Evolutionary conservation across 2,797 vertebrate genomes (phyloP), one percentile per base, ranked within the genome.

Genomic region (Dendrocincla fuliginosa): DNA sequence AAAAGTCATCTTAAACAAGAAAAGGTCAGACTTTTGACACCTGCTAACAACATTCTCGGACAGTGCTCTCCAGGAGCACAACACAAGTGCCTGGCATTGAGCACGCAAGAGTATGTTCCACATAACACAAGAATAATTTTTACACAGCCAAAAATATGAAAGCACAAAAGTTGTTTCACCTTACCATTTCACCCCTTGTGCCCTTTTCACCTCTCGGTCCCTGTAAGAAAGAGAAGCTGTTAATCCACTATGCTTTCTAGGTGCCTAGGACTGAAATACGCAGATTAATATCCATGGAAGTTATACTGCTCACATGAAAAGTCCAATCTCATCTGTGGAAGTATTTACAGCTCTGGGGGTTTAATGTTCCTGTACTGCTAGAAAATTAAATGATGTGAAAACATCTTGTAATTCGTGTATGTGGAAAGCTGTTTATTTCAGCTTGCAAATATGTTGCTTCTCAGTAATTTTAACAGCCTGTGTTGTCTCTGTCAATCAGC

Each of bases 171-270:
- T 46, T 71, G 42, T 94, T 92, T 90, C 92, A 85, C 96, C 98
- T 99, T 98, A 99, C 99, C 98, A 99, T 99, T 99, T 99, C 99
- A 59, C 99, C 99, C 70, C 95, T 92, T 86, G 95, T 97, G 97
- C 99, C 99, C 95, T 98, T 99, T 88, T 98, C 98, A 88, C 99
- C 99, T 96, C 98, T 98, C 0, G 89, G 97, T 74, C 99, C 99
- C 99, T 99, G 91, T 65, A 96, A 96, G 49, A 88, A 74, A 92
- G 71, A 84, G 67, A 47, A 90, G 69, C 52, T 70, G 33, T 92
- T 93, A 89, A 83, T 59, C 80, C 10, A 53, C 42, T 17, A 23
- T 20, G 25, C 59, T 78, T 91, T 71, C 52, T 74, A 80, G 65
- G 13, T 5, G 11, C 57, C 70, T 88, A 33, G 30, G 30, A 52